Percentiles rank a stretch among this genome's conserved stretches.
Conservation (phyloP, 2,888 invertebrate genomes). For the Mesodorylaimus sp. region DNA sequence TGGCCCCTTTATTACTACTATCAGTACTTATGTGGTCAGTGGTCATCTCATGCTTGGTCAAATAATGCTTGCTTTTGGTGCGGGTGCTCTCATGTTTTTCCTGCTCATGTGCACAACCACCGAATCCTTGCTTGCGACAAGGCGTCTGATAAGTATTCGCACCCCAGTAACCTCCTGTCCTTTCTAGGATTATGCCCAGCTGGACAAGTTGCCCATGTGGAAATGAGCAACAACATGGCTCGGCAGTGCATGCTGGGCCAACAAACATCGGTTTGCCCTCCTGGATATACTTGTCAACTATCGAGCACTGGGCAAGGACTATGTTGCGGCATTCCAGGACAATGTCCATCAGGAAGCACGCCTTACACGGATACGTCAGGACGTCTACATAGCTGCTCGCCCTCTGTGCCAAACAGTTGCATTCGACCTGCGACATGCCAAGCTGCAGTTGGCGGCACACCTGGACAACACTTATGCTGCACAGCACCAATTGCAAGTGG, state of each 20-base stretch:
- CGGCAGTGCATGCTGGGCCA: neutral
- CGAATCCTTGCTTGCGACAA: too few species aligned
- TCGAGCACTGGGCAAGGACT: constrained; percentile 3
- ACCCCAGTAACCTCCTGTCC: neutral
- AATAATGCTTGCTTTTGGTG: too few species aligned
- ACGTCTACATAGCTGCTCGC: neutral
- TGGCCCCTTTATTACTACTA: too few species aligned
- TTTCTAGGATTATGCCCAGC: constrained; percentile 2
- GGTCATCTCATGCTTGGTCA: too few species aligned
- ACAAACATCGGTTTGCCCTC: neutral
- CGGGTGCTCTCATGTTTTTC: too few species aligned
- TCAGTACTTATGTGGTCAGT: too few species aligned
- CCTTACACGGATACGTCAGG: neutral
- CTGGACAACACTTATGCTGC: constrained; percentile 9
- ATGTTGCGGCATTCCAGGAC: constrained; percentile 8
- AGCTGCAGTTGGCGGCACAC: constrained; percentile 6
- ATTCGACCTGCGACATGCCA: constrained; percentile 4
- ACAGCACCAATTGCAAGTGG: neutral
- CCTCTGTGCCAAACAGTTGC: neutral
- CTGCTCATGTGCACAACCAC: too few species aligned
- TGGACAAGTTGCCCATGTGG: constrained; percentile 6
- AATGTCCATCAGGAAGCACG: neutral
- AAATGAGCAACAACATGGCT: neutral
- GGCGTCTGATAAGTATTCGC: too few species aligned
- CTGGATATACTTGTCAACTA: constrained; percentile 4